Base-by-base conservation (phyloP, 2,797 vertebrate species). In the Rhinophrynus dorsalis region DNA sequence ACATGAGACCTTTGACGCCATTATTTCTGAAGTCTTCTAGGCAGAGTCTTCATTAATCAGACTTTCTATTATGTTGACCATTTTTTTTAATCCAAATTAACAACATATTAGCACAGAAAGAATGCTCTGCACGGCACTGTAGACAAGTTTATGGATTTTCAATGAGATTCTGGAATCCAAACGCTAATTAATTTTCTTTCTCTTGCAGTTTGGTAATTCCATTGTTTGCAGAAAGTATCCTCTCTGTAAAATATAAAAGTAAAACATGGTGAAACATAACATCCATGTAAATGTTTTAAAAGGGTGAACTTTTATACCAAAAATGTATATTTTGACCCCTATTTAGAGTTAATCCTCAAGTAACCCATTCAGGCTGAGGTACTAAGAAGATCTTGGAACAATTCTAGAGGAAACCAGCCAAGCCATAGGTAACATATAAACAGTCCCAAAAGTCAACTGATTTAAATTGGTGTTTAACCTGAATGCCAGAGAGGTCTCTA, bases 1-100 rank as follows among this genome's bases (percentile, higher is more conserved):
- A 81, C 96, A 99, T 61, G 96, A 99, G 70, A 97, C 96, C 80
- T 98, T 99, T 66, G 95, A 98, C 91, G 96, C 93, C 96, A 98
- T 98, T 89, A 89, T 95, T 91, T 86, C 84, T 84, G 82, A 82
- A 85, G 85, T 90, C 79, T 84, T 90, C 86, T 90, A 88, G 83
- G 83, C 78, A 78, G 76, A 74, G 71, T 79, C 79, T 9, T 76
- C 82, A 90, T 89, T 76, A 85, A 86, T 80, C 75, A 80, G 81
- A 82, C 83, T 89, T 81, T 51, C 82, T 83, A 33, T 42, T 12
- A 89, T 82, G 75, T 82, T 88, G 80, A 89, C 83, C 18, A 75
- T 82, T 45, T 81, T 77, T 84, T 79, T 78, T 27, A 52, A 72
- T 83, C 80, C 86, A 74, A 77, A 68, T 77, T 65, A 82, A 90